Conservation (phyloP, 2,888 invertebrate species). For the Drosophila vallismaia region DNA sequence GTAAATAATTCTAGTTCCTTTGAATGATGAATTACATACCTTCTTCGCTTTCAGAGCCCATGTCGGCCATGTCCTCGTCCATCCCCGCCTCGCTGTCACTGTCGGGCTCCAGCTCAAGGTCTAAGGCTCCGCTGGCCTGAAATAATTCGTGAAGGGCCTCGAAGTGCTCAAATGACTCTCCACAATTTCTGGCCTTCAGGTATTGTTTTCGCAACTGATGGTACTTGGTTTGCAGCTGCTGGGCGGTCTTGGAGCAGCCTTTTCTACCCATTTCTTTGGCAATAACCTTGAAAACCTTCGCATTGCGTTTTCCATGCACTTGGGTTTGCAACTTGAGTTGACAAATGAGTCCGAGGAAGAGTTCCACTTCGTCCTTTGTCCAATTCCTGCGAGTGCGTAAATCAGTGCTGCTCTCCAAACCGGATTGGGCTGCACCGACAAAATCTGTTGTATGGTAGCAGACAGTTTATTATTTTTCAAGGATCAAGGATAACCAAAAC, state of each 20-base stretch:
- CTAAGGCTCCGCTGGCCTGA: slow-evolving; percentile 19
- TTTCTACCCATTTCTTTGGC: slow-evolving; percentile 53
- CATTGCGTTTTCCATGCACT: slow-evolving; percentile 44
- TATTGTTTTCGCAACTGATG: slow-evolving; percentile 54
- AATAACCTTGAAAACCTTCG: slow-evolving; percentile 57
- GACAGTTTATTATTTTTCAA: not conserved
- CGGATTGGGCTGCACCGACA: not conserved
- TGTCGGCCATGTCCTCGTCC: slow-evolving; percentile 23
- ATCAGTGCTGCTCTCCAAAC: not conserved
- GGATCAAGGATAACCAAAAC: not conserved
- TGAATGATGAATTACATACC: slow-evolving; percentile 26
- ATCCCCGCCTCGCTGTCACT: slow-evolving; percentile 34
- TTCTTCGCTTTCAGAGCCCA: slow-evolving; percentile 43
- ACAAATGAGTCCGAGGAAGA: slow-evolving; percentile 48
- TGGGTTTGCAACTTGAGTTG: slow-evolving; percentile 48
- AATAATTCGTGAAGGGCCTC: slow-evolving; percentile 46
- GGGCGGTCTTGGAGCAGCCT: slow-evolving; percentile 43
- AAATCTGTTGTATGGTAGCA: not conserved
- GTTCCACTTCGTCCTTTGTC: slow-evolving; percentile 51
- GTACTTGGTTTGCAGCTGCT: slow-evolving; percentile 56
- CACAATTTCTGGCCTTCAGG: slow-evolving; percentile 29
- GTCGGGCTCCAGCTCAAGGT: slow-evolving; percentile 24
- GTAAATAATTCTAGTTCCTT: too few species aligned
- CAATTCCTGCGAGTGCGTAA: slow-evolving; percentile 45
- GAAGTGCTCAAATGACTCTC: slow-evolving; percentile 49